These are phyloP conservation scores for Cydia amplana DNA, from an alignment of 1,140 invertebrate species.

Conservation along the genomic window DNA sequence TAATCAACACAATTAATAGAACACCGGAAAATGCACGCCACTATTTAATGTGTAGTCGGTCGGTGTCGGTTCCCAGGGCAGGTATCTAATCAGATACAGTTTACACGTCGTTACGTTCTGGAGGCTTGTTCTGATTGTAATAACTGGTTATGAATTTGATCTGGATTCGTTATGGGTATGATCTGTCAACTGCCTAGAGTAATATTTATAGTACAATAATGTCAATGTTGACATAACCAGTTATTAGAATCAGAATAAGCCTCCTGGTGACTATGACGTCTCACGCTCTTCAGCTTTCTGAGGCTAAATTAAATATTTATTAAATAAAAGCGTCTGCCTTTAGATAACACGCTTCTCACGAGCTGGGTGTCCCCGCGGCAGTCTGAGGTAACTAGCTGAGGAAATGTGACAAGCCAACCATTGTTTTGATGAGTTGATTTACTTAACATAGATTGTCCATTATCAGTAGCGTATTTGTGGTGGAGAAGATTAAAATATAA, in stretches of 20 bases:
- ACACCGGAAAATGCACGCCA: slow-evolving; percentile 49
- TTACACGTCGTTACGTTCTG: slow-evolving; percentile 57
- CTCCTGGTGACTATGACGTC: slow-evolving; percentile 46
- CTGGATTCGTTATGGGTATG: too few species aligned
- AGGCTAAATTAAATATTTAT: slow-evolving; percentile 74
- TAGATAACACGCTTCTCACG: slow-evolving; percentile 68
- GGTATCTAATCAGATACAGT: slow-evolving; percentile 63
- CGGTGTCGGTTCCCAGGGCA: slow-evolving; percentile 67
- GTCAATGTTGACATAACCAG: too few species aligned
- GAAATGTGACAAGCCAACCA: not conserved
- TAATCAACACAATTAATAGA: slow-evolving; percentile 39
- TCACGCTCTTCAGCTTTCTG: slow-evolving; percentile 56
- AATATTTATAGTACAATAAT: too few species aligned
- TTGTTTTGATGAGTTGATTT: slow-evolving; percentile 1
- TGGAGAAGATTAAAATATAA: too few species aligned
- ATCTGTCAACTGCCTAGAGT: too few species aligned
- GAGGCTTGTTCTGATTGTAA: too few species aligned
- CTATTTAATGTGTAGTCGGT: slow-evolving; percentile 53
- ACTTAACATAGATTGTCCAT: too few species aligned
- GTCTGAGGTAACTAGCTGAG: not conserved
- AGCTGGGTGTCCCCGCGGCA: slow-evolving; percentile 29
- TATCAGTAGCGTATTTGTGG: too few species aligned
- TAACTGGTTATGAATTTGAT: too few species aligned
- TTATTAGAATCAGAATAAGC: too few species aligned
- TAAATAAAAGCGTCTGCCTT: slow-evolving; percentile 62